Evolutionary conservation across 2,888 invertebrate genomes (phyloP).

Genomic region (Liopterus haemorrhoidalis): DNA sequence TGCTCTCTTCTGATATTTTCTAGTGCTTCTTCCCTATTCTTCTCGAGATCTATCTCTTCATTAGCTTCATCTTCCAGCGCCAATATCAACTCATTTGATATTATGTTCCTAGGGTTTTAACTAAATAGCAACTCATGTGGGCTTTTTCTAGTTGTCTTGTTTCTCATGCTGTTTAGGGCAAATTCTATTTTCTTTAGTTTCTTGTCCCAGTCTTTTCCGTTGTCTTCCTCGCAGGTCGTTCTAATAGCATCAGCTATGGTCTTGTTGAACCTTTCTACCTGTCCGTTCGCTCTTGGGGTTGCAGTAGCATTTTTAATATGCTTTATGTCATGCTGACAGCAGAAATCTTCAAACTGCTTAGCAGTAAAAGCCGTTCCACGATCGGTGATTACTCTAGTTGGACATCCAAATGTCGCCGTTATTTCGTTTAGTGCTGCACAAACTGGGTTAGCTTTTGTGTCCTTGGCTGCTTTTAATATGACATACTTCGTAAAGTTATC

Average conservation of each 20-base stretch:
- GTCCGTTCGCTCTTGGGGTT: conserved; percentile 3
- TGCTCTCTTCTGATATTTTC: too few relatives aligned
- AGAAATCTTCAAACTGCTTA: neutral
- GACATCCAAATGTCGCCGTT: neutral
- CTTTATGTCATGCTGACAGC: conserved; percentile 2
- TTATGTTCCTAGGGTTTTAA: neutral
- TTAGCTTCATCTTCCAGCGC: neutral
- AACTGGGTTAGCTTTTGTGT: too few relatives aligned
- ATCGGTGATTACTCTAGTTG: neutral
- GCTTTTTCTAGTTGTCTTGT: neutral
- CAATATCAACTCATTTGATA: neutral
- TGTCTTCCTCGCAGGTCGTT: neutral
- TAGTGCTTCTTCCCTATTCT: too few relatives aligned
- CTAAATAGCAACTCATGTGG: conserved; percentile 2
- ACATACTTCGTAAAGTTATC: too few relatives aligned
- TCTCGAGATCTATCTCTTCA: neutral
- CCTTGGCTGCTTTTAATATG: too few relatives aligned
- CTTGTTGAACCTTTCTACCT: conserved; percentile 1
- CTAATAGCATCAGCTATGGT: neutral
- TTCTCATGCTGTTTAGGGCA: neutral
- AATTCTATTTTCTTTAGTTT: neutral
- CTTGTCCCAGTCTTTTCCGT: conserved; percentile 4
- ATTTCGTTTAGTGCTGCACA: too few relatives aligned
- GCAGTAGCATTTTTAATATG: conserved; percentile 5
- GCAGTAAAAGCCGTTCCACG: neutral